Conservation (phyloP, 1,140 invertebrate genomes). For the Belonocnema kinseyi region DNA sequence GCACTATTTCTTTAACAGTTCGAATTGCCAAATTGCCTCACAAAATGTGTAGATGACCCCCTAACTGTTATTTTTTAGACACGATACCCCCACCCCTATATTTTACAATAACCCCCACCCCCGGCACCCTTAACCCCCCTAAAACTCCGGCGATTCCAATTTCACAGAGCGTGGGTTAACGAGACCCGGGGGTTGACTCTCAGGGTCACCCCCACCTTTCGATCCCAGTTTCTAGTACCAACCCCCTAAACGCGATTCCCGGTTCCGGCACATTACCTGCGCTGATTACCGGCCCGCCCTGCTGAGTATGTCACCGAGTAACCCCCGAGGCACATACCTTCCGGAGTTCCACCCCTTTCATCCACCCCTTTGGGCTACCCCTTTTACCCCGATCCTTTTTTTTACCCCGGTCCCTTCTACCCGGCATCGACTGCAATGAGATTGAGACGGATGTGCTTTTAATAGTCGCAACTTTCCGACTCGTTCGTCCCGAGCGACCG, state of each 20-base stretch:
- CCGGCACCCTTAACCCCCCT: neutral
- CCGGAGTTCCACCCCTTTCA: slow-evolving; percentile 38
- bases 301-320: slow-evolving; percentile 70
- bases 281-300: slow-evolving; percentile 70
- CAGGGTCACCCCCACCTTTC: slow-evolving; percentile 29
- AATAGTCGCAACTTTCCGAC: slow-evolving; percentile 41
- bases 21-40: neutral
- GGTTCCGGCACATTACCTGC: slow-evolving; percentile 73
- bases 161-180: slow-evolving; percentile 75
- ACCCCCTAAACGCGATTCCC: slow-evolving; percentile 61
- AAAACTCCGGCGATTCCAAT: slow-evolving; percentile 67
- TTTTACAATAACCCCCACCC: slow-evolving; percentile 7
- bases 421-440: neutral
- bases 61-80: neutral
- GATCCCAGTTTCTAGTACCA: slow-evolving; percentile 25
- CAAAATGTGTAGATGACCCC: slow-evolving; percentile 52
- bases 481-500: slow-evolving; percentile 20
- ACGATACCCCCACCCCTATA: slow-evolving; percentile 35
- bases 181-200: slow-evolving; percentile 67
- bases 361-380: slow-evolving; percentile 28
- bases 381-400: too few species aligned
- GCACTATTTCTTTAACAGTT: too few species aligned
- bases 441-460: slow-evolving; percentile 41
- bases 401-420: neutral
- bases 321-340: slow-evolving; percentile 66